Conservation (phyloP, 1,140 invertebrate species). For the Heterodera schachtii region DNA sequence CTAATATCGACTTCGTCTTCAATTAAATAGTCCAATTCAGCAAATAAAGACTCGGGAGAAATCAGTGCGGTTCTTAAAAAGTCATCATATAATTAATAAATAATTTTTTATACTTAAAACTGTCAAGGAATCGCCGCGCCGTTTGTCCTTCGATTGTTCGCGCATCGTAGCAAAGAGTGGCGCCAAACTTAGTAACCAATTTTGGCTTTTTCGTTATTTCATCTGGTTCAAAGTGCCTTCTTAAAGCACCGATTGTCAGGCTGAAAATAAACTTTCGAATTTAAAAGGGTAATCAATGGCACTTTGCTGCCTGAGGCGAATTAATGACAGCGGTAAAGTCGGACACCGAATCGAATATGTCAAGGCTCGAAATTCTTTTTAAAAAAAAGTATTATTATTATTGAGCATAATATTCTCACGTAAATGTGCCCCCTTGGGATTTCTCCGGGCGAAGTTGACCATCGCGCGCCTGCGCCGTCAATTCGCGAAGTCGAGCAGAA, state of each 20-base stretch:
- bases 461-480: slow-evolving; percentile 85
- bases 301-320: slow-evolving; percentile 74
- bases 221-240: background rate
- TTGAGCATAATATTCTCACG: slow-evolving; percentile 29
- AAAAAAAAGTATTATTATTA: background rate
- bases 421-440: slow-evolving; percentile 80
- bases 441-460: slow-evolving; percentile 91
- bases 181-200: slow-evolving; percentile 22
- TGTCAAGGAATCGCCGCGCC: slow-evolving; percentile 44
- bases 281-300: slow-evolving; percentile 50
- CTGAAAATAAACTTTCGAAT: background rate
- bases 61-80: background rate
- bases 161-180: slow-evolving; percentile 51
- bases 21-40: background rate
- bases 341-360: slow-evolving; percentile 85
- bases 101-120: slow-evolving; percentile 11
- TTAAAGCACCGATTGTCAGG: background rate
- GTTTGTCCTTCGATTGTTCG: slow-evolving; percentile 40
- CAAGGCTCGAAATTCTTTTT: slow-evolving; percentile 84
- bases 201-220: background rate
- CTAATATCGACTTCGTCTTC: background rate
- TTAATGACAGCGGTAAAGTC: slow-evolving; percentile 76
- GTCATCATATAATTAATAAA: too few species aligned
- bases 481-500: slow-evolving; percentile 80
- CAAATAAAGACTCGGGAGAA: background rate